Percentiles rank a stretch among this genome's conserved stretches.
phyloP scores from a whole-genome alignment of 2,797 vertebrate genomes.

The Meriones psammophilus region DNA sequence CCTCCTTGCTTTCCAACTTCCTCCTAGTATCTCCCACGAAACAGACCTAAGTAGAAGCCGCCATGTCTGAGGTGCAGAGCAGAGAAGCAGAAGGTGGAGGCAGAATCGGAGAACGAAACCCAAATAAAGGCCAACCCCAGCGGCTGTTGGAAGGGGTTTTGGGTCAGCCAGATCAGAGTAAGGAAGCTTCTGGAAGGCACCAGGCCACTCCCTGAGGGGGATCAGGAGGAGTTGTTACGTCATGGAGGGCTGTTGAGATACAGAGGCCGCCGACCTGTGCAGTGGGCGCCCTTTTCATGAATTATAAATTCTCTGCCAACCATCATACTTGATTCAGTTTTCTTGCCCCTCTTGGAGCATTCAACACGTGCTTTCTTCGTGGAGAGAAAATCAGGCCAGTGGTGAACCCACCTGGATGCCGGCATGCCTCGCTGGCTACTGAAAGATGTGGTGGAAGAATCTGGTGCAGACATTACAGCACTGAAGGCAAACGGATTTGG shows the following conservation, averaged over 20 bases:
- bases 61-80: not conserved
- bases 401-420: not conserved
- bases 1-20: not conserved
- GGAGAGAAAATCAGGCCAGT: not conserved
- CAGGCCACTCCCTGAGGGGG: too few species aligned
- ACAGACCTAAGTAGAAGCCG: not conserved
- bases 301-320: constrained; percentile 7
- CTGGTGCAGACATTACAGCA: not conserved
- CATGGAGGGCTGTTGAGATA: not conserved
- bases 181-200: not conserved
- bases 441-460: not conserved
- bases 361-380: not conserved
- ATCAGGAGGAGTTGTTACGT: fast-evolving
- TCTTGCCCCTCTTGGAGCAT: not conserved
- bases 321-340: not conserved
- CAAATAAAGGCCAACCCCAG: not conserved
- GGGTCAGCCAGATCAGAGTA: not conserved
- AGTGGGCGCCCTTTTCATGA: not conserved
- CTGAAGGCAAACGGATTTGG: not conserved
- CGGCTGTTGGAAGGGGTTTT: not conserved
- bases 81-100: not conserved
- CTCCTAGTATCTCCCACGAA: not conserved
- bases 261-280: not conserved
- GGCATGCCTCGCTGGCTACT: not conserved
- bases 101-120: not conserved